These are phyloP conservation scores for Mustela lutreola DNA, from an alignment of 2,113 vertebrate genomes.

Conservation along the genomic window DNA sequence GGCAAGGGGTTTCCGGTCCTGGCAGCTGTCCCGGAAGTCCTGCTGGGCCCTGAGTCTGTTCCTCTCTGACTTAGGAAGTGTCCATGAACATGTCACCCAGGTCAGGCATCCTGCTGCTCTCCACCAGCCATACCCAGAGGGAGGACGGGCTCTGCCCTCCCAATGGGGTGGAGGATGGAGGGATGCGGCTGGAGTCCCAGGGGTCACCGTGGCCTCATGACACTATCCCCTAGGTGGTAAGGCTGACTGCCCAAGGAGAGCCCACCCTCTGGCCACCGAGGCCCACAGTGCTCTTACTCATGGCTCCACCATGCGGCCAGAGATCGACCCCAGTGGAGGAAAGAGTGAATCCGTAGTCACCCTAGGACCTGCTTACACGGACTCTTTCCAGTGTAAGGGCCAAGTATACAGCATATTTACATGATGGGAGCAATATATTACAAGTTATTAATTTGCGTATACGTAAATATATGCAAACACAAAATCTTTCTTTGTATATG, in stretches of 20 bases:
- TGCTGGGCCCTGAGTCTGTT: background rate
- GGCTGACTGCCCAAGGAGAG: background rate
- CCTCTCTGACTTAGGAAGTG: background rate
- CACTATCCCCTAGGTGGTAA: background rate
- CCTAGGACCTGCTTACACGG: background rate
- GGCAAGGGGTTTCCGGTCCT: background rate
- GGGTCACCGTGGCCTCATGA: background rate
- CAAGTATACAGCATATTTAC: background rate
- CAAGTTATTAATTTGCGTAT: background rate
- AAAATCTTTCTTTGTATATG: background rate
- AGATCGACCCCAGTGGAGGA: background rate
- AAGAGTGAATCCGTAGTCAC: background rate
- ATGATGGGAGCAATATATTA: background rate
- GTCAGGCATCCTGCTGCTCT: accelerated
- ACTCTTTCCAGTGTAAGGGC: background rate
- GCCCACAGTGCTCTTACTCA: background rate
- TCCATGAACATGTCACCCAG: background rate
- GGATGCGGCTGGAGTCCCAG: too few species aligned
- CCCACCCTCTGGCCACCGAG: background rate
- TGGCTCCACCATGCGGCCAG: accelerated
- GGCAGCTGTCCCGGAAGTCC: background rate
- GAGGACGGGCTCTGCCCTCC: background rate
- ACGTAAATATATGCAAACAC: background rate
- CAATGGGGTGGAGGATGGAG: background rate
- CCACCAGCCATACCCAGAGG: background rate